Percentiles rank a stretch among this genome's conserved stretches.
phyloP scores from a whole-genome alignment of 2,888 invertebrate species.

The Lagria hirta region DNA sequence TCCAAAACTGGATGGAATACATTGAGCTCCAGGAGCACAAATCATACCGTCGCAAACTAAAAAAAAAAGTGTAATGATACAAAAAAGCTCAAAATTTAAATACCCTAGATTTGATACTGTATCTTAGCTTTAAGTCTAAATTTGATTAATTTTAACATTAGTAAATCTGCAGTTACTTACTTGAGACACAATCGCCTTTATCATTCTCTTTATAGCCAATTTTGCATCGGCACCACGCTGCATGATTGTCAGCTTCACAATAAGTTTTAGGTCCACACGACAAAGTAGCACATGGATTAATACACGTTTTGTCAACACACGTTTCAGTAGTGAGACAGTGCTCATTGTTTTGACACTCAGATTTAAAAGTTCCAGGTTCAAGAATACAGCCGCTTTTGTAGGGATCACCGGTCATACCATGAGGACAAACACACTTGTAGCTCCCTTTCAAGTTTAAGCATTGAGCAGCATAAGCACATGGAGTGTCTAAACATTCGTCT shows the following conservation, averaged over 20 bases:
- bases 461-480: constrained; percentile 85
- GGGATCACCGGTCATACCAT: constrained; percentile 80
- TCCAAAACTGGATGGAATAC: constrained; percentile 79
- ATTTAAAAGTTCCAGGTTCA: constrained; percentile 59
- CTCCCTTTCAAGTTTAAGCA: constrained; percentile 86
- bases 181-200: constrained; percentile 80
- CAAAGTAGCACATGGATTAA: constrained; percentile 77
- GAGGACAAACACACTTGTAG: constrained; percentile 82
- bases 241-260: constrained; percentile 86
- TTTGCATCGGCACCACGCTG: constrained; percentile 85
- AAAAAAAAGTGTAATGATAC: constrained; percentile 41
- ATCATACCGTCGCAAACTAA: constrained; percentile 73
- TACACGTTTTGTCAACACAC: constrained; percentile 76
- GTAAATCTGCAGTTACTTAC: constrained; percentile 60
- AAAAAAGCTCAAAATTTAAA: constrained; percentile 2
- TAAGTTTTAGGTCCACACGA: constrained; percentile 82
- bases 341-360: constrained; percentile 69
- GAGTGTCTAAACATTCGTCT: constrained; percentile 81
- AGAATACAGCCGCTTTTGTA: constrained; percentile 78
- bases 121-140: no score
- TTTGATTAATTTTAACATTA: no score
- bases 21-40: constrained; percentile 82
- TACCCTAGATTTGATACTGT: no score
- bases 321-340: constrained; percentile 81
- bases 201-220: constrained; percentile 78